Evolutionary conservation across 2,113 vertebrate species (phyloP).

Genomic region (Bothrops jararaca): DNA sequence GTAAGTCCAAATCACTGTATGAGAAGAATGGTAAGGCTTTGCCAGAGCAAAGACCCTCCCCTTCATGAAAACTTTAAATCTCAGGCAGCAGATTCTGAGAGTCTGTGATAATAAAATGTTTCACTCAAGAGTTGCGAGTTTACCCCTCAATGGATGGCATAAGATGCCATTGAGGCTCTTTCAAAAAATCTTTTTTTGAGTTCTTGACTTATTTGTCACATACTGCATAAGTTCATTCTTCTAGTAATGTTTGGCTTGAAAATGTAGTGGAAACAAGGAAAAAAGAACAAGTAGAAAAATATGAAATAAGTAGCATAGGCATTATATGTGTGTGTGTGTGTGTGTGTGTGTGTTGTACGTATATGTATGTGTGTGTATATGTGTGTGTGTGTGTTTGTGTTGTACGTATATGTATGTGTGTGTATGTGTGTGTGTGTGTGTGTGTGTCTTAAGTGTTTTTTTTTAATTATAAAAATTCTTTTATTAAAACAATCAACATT

Average conservation of each 20-base stretch:
- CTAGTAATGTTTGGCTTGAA: not conserved
- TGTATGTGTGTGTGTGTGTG: too few species aligned
- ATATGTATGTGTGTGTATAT: too few species aligned
- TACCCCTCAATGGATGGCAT: not conserved
- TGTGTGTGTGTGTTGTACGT: too few species aligned
- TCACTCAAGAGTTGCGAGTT: not conserved
- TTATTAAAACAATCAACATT: too few species aligned
- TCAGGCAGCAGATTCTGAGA: not conserved
- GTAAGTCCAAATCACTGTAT: slow-evolving; percentile 10
- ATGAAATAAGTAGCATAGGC: not conserved
- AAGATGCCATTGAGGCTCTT: not conserved
- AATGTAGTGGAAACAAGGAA: not conserved
- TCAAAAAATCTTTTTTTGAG: not conserved
- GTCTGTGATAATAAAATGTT: not conserved
- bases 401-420: too few species aligned
- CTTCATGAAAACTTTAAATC: not conserved
- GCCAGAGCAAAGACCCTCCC: not conserved
- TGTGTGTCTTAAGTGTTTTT: too few species aligned
- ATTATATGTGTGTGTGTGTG: not conserved
- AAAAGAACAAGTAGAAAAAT: not conserved
- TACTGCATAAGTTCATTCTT: not conserved
- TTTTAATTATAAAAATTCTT: too few species aligned
- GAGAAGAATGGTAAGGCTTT: not conserved
- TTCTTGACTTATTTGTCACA: not conserved
- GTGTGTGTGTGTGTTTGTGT: too few species aligned